Evolutionary conservation across 2,797 vertebrate genomes (phyloP).

Genomic region (Protonibea diacanthus): DNA sequence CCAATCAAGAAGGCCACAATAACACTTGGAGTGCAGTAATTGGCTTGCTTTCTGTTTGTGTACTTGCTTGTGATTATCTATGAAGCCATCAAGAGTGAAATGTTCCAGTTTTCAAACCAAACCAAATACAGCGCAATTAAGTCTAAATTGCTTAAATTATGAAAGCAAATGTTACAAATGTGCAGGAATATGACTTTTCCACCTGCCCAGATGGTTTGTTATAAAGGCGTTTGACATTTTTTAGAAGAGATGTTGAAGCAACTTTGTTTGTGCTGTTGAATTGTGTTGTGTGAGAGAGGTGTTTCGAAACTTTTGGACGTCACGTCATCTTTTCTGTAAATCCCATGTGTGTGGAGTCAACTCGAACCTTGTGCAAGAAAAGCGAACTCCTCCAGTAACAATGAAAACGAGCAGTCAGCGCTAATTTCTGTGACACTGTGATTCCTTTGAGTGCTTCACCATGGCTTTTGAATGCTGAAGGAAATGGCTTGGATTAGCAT

Average conservation of each 20-base stretch:
- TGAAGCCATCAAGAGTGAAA: slow-evolving; percentile 15
- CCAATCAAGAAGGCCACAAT: not conserved
- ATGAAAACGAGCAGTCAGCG: not conserved
- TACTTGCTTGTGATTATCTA: slow-evolving; percentile 4
- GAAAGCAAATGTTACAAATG: not conserved
- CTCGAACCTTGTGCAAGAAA: not conserved
- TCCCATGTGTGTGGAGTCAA: not conserved
- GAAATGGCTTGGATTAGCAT: too few relatives aligned
- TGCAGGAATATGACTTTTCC: not conserved
- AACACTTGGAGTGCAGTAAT: not conserved
- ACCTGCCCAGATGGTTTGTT: not conserved
- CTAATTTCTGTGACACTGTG: not conserved
- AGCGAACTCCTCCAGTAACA: not conserved
- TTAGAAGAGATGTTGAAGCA: not conserved
- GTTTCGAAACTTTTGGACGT: not conserved
- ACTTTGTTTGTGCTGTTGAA: not conserved
- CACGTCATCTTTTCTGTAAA: not conserved
- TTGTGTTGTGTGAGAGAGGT: not conserved
- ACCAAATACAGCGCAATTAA: slow-evolving; percentile 7
- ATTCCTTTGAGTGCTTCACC: not conserved
- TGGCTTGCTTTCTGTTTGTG: slow-evolving; percentile 25
- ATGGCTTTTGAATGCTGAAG: not conserved
- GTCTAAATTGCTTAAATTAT: not conserved
- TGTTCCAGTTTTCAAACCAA: slow-evolving; percentile 9
- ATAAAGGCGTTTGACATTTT: too few relatives aligned